Percentiles rank a stretch among this genome's conserved stretches.
These are phyloP conservation scores for Drosophila prosaltans DNA, from an alignment of 1,140 invertebrate genomes.

Conservation along the genomic window DNA sequence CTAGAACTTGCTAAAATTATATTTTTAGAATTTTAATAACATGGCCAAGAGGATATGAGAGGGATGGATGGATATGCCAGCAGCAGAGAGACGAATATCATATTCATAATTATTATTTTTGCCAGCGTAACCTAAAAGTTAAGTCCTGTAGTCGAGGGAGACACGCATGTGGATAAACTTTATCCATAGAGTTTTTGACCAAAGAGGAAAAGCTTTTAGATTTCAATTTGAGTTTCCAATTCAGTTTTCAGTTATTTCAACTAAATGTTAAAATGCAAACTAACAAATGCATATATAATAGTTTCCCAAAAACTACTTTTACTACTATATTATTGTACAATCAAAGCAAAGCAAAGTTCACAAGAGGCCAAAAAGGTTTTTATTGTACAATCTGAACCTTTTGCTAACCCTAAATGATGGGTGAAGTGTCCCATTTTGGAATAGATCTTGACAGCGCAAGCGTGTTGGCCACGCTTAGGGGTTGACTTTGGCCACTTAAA, in stretches of 20 bases:
- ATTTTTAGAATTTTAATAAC: conserved; percentile 76
- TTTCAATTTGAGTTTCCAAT: background rate
- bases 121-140: conserved; percentile 63
- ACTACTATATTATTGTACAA: background rate
- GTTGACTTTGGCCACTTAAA: conserved; percentile 28
- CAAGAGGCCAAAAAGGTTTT: background rate
- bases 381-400: conserved; percentile 5
- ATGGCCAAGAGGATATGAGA: conserved; percentile 44
- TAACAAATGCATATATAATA: conserved; percentile 20
- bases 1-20: conserved; percentile 49
- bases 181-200: conserved; percentile 31
- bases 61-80: background rate
- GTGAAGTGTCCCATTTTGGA: conserved; percentile 62
- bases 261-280: conserved; percentile 38
- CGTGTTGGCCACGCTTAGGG: conserved; percentile 68
- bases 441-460: conserved; percentile 53
- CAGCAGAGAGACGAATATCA: conserved; percentile 33
- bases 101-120: conserved; percentile 80
- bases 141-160: conserved; percentile 30
- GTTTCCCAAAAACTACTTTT: background rate
- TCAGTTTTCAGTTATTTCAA: conserved; percentile 21
- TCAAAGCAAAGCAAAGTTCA: conserved; percentile 9
- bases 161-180: conserved; percentile 44
- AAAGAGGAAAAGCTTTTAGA: conserved; percentile 6
- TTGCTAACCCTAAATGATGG: background rate